Conservation (phyloP, 2,888 invertebrate species). For the Eupsilia transversa region DNA sequence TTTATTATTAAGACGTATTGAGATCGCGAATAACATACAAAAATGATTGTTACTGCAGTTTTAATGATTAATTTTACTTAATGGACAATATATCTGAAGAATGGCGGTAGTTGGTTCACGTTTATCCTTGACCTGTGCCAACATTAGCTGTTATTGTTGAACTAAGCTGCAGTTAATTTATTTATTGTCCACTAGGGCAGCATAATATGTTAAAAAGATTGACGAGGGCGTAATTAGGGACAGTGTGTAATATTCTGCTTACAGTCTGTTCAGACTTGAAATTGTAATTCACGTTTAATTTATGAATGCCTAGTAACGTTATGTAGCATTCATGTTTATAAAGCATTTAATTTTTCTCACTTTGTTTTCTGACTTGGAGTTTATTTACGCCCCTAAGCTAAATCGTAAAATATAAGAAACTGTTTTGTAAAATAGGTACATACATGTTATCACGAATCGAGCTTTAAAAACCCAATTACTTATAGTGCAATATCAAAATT, state of each 20-base stretch:
- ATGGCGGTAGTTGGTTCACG: slow-evolving; percentile 36
- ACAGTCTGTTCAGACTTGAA: slow-evolving; percentile 22
- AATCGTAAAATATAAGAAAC: slow-evolving; percentile 54
- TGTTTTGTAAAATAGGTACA: slow-evolving; percentile 57
- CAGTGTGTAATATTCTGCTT: slow-evolving; percentile 46
- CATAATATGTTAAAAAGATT: slow-evolving; percentile 57
- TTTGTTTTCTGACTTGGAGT: slow-evolving; percentile 22
- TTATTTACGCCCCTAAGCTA: slow-evolving; percentile 43
- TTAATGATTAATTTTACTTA: slow-evolving; percentile 40
- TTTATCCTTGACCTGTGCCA: slow-evolving; percentile 58
- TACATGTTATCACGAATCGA: slow-evolving; percentile 67
- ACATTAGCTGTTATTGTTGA: slow-evolving; percentile 63
- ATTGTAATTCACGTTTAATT: slow-evolving; percentile 31
- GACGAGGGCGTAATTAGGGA: slow-evolving; percentile 53
- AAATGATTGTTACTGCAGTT: slow-evolving; percentile 53
- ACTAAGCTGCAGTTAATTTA: slow-evolving; percentile 53
- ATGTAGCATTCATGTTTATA: slow-evolving; percentile 37
- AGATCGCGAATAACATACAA: slow-evolving; percentile 56
- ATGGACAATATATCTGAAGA: slow-evolving; percentile 42
- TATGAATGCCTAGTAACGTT: slow-evolving; percentile 49
- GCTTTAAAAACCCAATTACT: slow-evolving; percentile 67
- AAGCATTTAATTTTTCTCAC: slow-evolving; percentile 52
- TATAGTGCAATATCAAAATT: slow-evolving; percentile 68
- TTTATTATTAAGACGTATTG: slow-evolving; percentile 45
- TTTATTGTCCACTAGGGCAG: slow-evolving; percentile 54